phyloP scores from a whole-genome alignment of 2,888 invertebrate genomes.

The Cynaeus angustus region DNA sequence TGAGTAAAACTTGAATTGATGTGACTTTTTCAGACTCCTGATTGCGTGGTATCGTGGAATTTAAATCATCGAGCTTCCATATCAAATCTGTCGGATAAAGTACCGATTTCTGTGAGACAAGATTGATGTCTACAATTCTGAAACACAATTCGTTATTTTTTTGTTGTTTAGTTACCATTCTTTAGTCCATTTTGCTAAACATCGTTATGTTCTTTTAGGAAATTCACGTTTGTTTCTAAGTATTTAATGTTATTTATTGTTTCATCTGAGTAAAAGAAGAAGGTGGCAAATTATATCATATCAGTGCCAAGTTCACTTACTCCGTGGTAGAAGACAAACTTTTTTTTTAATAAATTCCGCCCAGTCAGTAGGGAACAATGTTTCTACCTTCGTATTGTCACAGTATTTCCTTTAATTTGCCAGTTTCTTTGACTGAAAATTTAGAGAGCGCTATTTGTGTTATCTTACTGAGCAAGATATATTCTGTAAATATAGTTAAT shows the following conservation, averaged over 20 bases:
- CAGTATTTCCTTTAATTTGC: constrained; percentile 22
- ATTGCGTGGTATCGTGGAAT: constrained; percentile 54
- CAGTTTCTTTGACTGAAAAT: constrained; percentile 13
- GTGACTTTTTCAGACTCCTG: constrained; percentile 23
- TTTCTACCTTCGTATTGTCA: not conserved
- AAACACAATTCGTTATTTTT: constrained; percentile 25
- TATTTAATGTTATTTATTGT: constrained; percentile 43
- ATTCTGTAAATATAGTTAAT: constrained; percentile 42
- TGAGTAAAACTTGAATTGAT: not conserved
- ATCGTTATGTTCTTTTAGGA: not conserved
- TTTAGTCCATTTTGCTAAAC: constrained; percentile 38
- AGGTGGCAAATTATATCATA: constrained; percentile 21
- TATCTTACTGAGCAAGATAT: constrained; percentile 18
- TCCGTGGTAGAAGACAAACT: constrained; percentile 3
- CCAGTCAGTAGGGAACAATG: not conserved
- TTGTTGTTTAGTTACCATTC: constrained; percentile 46
- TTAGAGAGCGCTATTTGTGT: constrained; percentile 2
- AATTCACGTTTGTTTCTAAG: constrained; percentile 31
- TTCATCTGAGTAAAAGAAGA: constrained; percentile 7
- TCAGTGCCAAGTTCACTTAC: constrained; percentile 29
- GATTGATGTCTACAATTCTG: constrained; percentile 41
- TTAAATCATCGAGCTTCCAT: constrained; percentile 60
- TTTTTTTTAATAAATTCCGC: not conserved
- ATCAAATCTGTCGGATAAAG: constrained; percentile 48
- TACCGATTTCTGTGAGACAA: constrained; percentile 46